These are phyloP conservation scores for Phoebastria nigripes DNA, from an alignment of 2,797 vertebrate species.

Conservation along the genomic window DNA sequence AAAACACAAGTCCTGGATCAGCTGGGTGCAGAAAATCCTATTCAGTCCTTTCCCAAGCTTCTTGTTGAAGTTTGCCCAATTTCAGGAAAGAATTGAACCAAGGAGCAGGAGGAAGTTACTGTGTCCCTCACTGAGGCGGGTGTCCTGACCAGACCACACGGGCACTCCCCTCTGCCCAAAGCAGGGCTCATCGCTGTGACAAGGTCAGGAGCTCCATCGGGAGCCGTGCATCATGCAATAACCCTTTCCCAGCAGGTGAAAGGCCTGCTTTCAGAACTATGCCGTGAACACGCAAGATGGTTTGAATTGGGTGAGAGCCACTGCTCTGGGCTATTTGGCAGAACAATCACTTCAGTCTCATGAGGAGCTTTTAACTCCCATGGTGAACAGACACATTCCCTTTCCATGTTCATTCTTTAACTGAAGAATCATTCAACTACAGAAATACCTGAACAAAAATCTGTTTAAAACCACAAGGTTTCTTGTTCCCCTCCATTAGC, in stretches of 20 bases:
- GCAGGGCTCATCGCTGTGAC: rapidly evolving
- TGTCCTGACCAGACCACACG: neutral
- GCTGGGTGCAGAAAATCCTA: neutral
- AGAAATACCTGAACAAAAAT: neutral
- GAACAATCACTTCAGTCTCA: neutral
- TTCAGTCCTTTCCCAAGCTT: neutral
- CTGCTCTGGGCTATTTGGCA: neutral
- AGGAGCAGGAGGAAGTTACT: neutral
- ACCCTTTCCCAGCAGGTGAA: neutral
- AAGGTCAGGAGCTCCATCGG: neutral
- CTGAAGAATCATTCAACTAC: neutral
- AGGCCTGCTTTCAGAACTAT: neutral
- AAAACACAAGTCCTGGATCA: neutral
- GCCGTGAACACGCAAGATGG: neutral
- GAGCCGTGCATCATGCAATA: rapidly evolving
- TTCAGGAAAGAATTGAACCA: neutral
- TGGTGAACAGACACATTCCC: neutral
- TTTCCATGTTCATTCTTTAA: neutral
- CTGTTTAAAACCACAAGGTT: neutral
- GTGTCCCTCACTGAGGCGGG: rapidly evolving
- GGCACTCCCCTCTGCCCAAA: neutral
- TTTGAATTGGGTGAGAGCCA: rapidly evolving
- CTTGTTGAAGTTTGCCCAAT: neutral
- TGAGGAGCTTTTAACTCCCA: neutral
- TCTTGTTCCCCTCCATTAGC: neutral